Percentiles rank a stretch among this genome's conserved stretches.
These are phyloP conservation scores for Panulirus ornatus DNA, from an alignment of 1,140 invertebrate species.

Conservation along the genomic window DNA sequence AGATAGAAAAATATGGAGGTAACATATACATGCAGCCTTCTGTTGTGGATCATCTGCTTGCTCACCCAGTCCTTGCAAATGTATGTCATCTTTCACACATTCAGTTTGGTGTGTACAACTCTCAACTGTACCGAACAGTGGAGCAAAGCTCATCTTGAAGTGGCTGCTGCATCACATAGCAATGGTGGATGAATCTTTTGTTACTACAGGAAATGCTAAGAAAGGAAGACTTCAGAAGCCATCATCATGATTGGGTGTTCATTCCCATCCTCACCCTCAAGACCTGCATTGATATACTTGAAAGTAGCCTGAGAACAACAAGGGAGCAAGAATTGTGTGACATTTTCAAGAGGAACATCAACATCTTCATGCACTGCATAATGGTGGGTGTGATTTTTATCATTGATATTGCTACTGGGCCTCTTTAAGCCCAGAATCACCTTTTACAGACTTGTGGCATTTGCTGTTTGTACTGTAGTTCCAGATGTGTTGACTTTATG, in stretches of 20 bases:
- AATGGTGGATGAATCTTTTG: not conserved
- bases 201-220: not conserved
- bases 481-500: no score
- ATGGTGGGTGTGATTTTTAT: no score
- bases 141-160: not conserved
- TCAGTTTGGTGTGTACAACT: slow-evolving; percentile 10
- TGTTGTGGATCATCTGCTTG: not conserved
- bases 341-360: no score
- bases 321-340: no score
- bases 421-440: no score
- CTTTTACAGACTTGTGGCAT: no score
- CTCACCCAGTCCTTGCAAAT: not conserved
- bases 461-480: no score
- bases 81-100: not conserved
- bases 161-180: not conserved
- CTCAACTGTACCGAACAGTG: not conserved
- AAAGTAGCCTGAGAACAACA: no score
- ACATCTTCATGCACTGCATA: no score
- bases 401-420: no score
- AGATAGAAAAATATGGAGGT: not conserved
- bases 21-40: not conserved
- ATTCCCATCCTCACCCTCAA: not conserved
- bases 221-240: not conserved
- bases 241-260: not conserved
- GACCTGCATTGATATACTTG: not conserved